Conservation (phyloP, 1,140 invertebrate genomes). For the Aphis craccivora region DNA sequence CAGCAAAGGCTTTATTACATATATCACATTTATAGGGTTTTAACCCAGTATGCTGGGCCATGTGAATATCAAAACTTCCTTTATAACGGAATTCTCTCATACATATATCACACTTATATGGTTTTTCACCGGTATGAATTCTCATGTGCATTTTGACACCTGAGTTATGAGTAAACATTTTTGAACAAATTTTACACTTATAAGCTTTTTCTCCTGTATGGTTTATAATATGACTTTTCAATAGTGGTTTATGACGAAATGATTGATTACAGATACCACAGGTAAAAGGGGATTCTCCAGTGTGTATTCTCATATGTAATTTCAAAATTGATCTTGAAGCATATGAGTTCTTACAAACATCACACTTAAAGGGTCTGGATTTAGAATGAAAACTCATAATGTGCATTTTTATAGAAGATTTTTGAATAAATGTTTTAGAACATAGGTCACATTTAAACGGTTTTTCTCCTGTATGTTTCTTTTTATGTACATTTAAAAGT, state of each 20-base stretch:
- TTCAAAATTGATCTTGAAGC: not conserved
- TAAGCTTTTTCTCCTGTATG: conserved; percentile 75
- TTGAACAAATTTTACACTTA: conserved; percentile 69
- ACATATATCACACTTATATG: too few species aligned
- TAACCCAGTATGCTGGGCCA: conserved; percentile 32
- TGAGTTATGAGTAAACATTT: conserved; percentile 68
- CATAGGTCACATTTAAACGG: not conserved
- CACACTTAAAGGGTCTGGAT: not conserved
- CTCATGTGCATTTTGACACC: too few species aligned
- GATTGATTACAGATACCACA: not conserved
- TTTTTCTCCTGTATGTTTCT: not conserved
- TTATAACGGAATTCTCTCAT: not conserved
- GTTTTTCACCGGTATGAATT: too few species aligned
- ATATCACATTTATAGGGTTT: conserved; percentile 23
- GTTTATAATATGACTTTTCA: conserved; percentile 68
- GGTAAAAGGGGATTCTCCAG: not conserved
- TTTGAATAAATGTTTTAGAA: not conserved
- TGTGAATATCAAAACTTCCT: conserved; percentile 9
- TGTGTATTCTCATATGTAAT: not conserved
- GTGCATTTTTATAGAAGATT: not conserved
- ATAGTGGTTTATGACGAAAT: not conserved
- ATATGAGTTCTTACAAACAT: not conserved
- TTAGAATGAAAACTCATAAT: not conserved
- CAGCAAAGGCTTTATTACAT: conserved; percentile 18
- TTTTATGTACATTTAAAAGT: not conserved